These are phyloP conservation scores for Hemibagrus guttatus DNA, from an alignment of 2,797 vertebrate species.

Conservation along the genomic window DNA sequence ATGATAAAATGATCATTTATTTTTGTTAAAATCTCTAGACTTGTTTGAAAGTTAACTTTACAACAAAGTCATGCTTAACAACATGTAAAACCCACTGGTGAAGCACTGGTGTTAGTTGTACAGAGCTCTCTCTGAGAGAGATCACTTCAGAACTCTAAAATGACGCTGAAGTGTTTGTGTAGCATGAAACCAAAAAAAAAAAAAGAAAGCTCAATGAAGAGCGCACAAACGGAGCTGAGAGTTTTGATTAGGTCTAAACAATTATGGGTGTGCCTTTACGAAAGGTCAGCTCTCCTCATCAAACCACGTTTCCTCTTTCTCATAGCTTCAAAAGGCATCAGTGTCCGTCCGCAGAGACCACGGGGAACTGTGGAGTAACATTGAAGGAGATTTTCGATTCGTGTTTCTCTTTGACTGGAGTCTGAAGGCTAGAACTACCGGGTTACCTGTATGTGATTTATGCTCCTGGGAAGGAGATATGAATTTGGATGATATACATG, in stretches of 20 bases:
- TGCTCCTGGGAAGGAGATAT: not conserved
- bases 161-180: not conserved
- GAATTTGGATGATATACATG: not conserved
- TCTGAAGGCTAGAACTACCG: not conserved
- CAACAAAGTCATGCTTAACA: not conserved
- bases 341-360: not conserved
- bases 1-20: not conserved
- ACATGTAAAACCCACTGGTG: not conserved
- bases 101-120: not conserved
- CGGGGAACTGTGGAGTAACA: not conserved
- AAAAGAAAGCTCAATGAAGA: not conserved
- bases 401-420: not conserved
- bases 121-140: no score
- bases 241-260: constrained; percentile 18
- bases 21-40: not conserved
- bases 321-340: constrained; percentile 18
- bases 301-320: constrained; percentile 20
- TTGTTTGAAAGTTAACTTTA: not conserved
- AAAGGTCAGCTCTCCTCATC: constrained; percentile 22
- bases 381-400: not conserved
- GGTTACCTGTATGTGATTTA: no score
- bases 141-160: not conserved
- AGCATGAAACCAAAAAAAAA: not conserved
- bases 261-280: constrained; percentile 30
- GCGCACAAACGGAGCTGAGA: not conserved